phyloP scores from a whole-genome alignment of 37 sponge, comb jelly and placozoan species.

The Aphrocallistes beatrix region DNA sequence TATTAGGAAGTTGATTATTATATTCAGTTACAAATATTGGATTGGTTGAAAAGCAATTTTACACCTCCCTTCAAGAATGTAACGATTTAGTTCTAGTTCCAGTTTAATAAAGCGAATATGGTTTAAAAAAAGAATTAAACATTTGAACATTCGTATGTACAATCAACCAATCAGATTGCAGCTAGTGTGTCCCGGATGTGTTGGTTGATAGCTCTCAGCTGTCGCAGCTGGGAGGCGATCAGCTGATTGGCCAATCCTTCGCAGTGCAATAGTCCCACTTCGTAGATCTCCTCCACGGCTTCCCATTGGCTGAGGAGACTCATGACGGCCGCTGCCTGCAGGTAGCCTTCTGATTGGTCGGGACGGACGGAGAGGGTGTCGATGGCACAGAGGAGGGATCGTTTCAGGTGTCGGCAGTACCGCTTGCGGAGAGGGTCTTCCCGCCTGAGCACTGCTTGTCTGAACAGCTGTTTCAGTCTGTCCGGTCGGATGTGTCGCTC shows the following conservation, averaged over 20 bases:
- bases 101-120: neutral
- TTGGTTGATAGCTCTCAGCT: conserved; percentile 8
- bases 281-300: neutral
- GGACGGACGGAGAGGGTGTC: neutral
- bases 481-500: neutral
- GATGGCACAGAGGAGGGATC: neutral
- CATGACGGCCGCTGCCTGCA: conserved; percentile 4
- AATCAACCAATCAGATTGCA: neutral
- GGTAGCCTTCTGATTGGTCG: conserved; percentile 17
- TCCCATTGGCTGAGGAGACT: conserved; percentile 14
- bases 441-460: neutral
- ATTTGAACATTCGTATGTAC: neutral
- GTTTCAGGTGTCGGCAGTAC: neutral
- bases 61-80: too few relatives aligned
- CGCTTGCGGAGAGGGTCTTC: neutral
- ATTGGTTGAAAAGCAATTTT: too few relatives aligned
- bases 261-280: neutral
- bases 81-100: too few relatives aligned
- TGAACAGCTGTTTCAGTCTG: neutral
- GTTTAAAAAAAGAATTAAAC: neutral
- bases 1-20: too few relatives aligned
- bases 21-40: too few relatives aligned
- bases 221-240: neutral
- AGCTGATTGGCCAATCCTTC: neutral
- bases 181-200: neutral